These are phyloP conservation scores for Lycocerus yunnanus DNA, from an alignment of 2,888 invertebrate genomes.

Conservation along the genomic window DNA sequence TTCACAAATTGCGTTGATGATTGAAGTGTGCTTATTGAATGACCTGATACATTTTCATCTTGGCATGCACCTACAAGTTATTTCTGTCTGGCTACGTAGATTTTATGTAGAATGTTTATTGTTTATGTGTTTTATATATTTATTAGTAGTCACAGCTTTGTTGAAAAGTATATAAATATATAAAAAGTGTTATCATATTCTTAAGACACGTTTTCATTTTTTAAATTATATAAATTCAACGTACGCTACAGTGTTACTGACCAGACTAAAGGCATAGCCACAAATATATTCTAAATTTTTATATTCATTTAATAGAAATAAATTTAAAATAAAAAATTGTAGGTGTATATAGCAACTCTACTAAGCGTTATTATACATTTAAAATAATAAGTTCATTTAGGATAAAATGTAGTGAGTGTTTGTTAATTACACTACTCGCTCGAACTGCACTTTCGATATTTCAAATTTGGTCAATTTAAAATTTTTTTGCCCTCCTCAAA, in stretches of 20 bases:
- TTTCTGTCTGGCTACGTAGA: slow-evolving; percentile 45
- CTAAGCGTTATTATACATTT: slow-evolving; percentile 19
- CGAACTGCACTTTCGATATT: slow-evolving; percentile 38
- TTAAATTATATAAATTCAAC: slow-evolving; percentile 2
- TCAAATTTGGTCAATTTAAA: slow-evolving; percentile 6
- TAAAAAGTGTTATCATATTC: neutral
- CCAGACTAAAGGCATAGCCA: slow-evolving; percentile 33
- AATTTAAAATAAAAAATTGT: slow-evolving; percentile 29
- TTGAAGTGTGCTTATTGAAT: slow-evolving; percentile 39
- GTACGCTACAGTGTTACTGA: slow-evolving; percentile 22
- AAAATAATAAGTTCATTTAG: slow-evolving; percentile 22
- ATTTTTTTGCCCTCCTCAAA: slow-evolving; percentile 2
- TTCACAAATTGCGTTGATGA: slow-evolving; percentile 39
- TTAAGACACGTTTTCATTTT: neutral
- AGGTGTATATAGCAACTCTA: slow-evolving; percentile 30
- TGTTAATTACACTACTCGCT: slow-evolving; percentile 35
- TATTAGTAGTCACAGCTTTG: slow-evolving; percentile 4
- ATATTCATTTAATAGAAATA: slow-evolving; percentile 30
- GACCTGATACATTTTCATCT: slow-evolving; percentile 31
- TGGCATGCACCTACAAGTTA: slow-evolving; percentile 46
- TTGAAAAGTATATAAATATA: neutral
- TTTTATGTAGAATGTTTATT: slow-evolving; percentile 41
- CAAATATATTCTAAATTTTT: slow-evolving; percentile 34
- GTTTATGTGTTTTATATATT: slow-evolving; percentile 37
- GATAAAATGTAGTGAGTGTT: slow-evolving; percentile 22